Base-by-base conservation (phyloP, 1,140 invertebrate species). In the Nomia melanderi region DNA sequence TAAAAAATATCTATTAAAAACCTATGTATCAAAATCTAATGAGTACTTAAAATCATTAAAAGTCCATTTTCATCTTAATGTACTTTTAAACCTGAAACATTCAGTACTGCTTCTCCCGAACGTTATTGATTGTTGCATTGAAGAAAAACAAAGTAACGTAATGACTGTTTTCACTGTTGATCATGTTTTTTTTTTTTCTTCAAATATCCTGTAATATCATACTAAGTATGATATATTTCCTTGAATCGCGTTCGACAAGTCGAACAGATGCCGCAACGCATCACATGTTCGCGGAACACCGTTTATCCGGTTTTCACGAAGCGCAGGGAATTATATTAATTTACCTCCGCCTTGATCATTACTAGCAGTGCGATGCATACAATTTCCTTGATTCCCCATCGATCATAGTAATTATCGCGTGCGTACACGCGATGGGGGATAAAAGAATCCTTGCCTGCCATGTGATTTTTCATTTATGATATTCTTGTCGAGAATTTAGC, bases 231-330 rank as follows among this genome's bases (percentile, higher is more conserved):
- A 44, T n/a, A n/a, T n/a, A n/a, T 44, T 44, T 44, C 3, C 41
- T 44, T 5, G 41, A 14, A 1, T 44, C 41, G 14, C 12, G 41
- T 44, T 44, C n/a, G 23, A 4, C 17, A 20, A 36, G 36, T 60
- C n/a, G 20, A 36, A n/a, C 23, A 1, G 31, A 60, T 60, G 25
- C 17, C 39, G n/a, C 2, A 7, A 20, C 8, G 1, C 11, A 9
- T 39, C 59, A 17, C n/a, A 20, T 33, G 14, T 62, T 62, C 31
- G 9, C 33, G 33, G 23, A 62, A 62, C 4, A 62, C 7, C 23
- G 59, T 36, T 62, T 62, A 39, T 39, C 59, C 59, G 33, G 59
- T 62, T 62, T 25, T 36, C n/a, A 33, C 33, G 9, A 41, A 23
- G 20, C 33, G 11, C 31, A 36, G 23, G 33, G 14, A n/a, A 59